Evolutionary conservation across 2,888 invertebrate genomes (phyloP).

Genomic region (Theretra japonica): DNA sequence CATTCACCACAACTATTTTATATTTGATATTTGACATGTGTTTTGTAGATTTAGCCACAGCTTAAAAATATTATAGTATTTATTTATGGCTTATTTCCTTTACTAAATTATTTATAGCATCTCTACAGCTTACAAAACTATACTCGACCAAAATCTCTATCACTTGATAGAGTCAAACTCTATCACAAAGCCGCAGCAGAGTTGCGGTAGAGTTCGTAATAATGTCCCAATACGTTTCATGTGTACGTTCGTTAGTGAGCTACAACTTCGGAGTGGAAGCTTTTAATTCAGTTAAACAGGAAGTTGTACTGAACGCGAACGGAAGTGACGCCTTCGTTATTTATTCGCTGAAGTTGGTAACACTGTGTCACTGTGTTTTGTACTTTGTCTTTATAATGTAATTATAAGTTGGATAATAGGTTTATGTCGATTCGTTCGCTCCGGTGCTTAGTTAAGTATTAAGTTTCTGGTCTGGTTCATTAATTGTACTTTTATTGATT

Average conservation of each 20-base stretch:
- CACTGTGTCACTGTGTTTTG: conserved; percentile 33
- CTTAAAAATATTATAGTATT: too few species aligned
- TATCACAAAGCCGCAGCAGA: conserved; percentile 16
- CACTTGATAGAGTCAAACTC: not conserved
- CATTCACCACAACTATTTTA: too few species aligned
- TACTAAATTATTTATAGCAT: too few species aligned
- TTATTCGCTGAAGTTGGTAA: conserved; percentile 35
- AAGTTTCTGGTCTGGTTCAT: not conserved
- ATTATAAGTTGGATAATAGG: conserved; percentile 19
- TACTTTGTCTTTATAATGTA: conserved; percentile 28
- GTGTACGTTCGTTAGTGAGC: conserved; percentile 73
- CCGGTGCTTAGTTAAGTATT: not conserved
- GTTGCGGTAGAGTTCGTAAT: conserved; percentile 48
- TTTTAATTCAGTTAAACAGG: conserved; percentile 76
- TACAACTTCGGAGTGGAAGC: conserved; percentile 65
- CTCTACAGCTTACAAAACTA: too few species aligned
- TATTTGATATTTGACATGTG: too few species aligned
- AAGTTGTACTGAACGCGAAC: conserved; percentile 55
- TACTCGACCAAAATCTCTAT: too few species aligned
- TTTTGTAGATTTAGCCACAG: too few species aligned
- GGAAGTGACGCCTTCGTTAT: conserved; percentile 53
- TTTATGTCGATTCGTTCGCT: conserved; percentile 20
- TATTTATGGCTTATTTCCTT: too few species aligned
- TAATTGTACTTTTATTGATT: not conserved
- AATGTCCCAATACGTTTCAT: conserved; percentile 34